These are phyloP conservation scores for Manduca sexta DNA, from an alignment of 1,140 invertebrate species.

Conservation along the genomic window DNA sequence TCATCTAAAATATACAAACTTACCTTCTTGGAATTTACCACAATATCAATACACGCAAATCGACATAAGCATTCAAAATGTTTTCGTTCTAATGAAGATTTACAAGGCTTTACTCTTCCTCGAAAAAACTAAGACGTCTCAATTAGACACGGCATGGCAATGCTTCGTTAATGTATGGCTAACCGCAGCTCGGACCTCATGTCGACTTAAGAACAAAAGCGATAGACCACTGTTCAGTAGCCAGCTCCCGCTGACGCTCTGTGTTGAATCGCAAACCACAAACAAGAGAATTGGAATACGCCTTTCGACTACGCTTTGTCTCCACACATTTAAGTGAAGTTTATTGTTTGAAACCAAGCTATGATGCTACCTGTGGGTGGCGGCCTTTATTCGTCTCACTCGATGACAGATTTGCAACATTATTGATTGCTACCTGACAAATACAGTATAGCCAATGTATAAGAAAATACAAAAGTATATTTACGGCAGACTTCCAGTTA, in stretches of 20 bases:
- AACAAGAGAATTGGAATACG: conserved; percentile 41
- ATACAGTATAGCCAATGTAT: background rate
- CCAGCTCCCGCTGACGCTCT: conserved; percentile 36
- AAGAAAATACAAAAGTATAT: too few relatives aligned
- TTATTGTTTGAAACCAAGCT: conserved; percentile 57
- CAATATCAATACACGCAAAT: too few relatives aligned
- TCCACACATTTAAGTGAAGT: conserved; percentile 28
- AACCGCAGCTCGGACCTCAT: conserved; percentile 37
- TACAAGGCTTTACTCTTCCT: background rate
- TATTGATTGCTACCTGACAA: conserved; percentile 55
- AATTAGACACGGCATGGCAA: conserved; percentile 4
- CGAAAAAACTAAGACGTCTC: conserved; percentile 8
- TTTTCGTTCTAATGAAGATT: background rate
- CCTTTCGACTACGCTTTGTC: conserved; percentile 28
- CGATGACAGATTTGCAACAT: conserved; percentile 59
- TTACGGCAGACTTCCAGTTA: too few relatives aligned
- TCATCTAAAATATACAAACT: too few relatives aligned
- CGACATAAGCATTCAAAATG: too few relatives aligned
- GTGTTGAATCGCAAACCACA: conserved; percentile 59
- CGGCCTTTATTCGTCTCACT: conserved; percentile 32
- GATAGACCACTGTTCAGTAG: conserved; percentile 52
- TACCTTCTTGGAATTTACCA: too few relatives aligned
- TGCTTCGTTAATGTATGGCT: background rate
- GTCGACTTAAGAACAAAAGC: conserved; percentile 47
- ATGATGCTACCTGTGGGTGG: conserved; percentile 65